Evolutionary conservation across 2,888 invertebrate species (phyloP), one percentile per base, ranked within the genome.

Genomic region (Limnephilus lunatus): DNA sequence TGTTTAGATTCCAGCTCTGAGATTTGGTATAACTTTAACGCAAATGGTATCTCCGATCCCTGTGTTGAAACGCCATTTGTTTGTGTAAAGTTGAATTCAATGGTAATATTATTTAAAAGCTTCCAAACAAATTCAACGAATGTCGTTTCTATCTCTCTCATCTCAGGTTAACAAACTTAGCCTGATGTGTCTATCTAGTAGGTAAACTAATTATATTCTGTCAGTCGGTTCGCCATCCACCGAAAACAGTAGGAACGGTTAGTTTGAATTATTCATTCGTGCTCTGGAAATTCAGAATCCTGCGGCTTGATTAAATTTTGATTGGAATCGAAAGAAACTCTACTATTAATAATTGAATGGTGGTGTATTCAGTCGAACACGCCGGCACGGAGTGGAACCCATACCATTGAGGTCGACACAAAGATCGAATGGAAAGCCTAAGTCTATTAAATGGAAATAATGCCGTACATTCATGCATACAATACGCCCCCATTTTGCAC

Each of bases 261-360:
- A 86, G 44, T 85, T 31, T 80, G 25, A 90, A 90, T 92, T 85
- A 92, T 90, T 92, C 44, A 92, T 85, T 48, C 81, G 80, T 9
- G n/a, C 31, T 19, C n/a, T 44, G 81, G 39, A 85, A 90, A 90
- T 81, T 25, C 48, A 32, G 85, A 92, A 86, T 44, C 83, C 81
- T 90, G 89, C n/a, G 89, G 86, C 82, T n/a, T 80, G 81, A 88
- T 92, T 93, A 92, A 92, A 93, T 91, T 92, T 93, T 91, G 91
- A 92, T 93, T 89, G 81, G 44, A 85, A 93, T 93, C 91, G 83
- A 91, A 92, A 92, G 87, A 89, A 91, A 87, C 80, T 39, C 25
- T 80, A 44, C 81, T 68, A 83, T 90, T 91, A 88, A 90, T 92
- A 92, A 92, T 92, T 92, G 91, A 92, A 91, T 89, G 39, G 82